These are phyloP conservation scores for Chymomyza costata DNA, from an alignment of 1,140 invertebrate species.

Conservation along the genomic window DNA sequence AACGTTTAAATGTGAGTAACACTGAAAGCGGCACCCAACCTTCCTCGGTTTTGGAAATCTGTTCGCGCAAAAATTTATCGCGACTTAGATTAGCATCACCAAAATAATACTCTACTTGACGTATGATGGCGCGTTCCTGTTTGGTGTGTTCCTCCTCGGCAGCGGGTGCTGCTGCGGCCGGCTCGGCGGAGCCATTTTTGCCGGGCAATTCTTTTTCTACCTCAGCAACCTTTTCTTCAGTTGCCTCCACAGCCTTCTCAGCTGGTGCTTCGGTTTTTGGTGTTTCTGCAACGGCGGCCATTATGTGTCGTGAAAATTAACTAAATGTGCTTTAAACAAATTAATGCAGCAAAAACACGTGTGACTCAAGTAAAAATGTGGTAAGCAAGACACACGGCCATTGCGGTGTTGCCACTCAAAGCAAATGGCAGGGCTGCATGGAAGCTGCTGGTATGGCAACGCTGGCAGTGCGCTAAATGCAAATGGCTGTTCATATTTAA, in stretches of 20 bases:
- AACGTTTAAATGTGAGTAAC: conserved; percentile 91
- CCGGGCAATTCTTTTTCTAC: conserved; percentile 7
- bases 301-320: no score
- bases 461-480: no score
- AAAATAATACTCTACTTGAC: conserved; percentile 82
- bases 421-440: no score
- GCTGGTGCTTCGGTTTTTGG: conserved; percentile 26
- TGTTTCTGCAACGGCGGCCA: conserved; percentile 54
- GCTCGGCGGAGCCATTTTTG: background rate
- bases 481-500: no score
- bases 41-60: conserved; percentile 86
- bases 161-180: conserved; percentile 12
- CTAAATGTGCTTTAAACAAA: no score
- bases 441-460: no score
- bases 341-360: no score
- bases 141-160: conserved; percentile 54
- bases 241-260: conserved; percentile 20
- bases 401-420: no score
- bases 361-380: no score
- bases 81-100: conserved; percentile 91
- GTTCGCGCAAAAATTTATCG: conserved; percentile 92
- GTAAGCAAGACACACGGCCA: no score
- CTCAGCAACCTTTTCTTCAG: conserved; percentile 6
- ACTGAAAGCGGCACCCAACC: conserved; percentile 92
- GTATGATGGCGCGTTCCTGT: conserved; percentile 78